phyloP scores from a whole-genome alignment of 2,797 vertebrate species.

The Danio choprae region DNA sequence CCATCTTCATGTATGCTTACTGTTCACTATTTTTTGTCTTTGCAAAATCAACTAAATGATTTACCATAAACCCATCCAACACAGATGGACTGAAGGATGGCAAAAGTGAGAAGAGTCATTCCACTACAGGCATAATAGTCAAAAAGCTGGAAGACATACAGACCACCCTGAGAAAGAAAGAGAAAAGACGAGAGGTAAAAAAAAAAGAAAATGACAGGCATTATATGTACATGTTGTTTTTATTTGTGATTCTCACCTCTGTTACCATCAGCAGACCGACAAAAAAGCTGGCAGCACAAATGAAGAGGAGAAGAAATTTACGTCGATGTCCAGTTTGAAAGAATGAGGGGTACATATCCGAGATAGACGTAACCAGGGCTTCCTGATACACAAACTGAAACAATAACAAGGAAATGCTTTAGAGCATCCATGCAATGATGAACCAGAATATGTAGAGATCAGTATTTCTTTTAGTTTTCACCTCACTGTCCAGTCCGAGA shows the following conservation, averaged over 20 bases:
- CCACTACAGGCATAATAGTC: slow-evolving; percentile 83
- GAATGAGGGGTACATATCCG: slow-evolving; percentile 88
- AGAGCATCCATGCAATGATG: background rate
- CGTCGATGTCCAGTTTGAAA: slow-evolving; percentile 82
- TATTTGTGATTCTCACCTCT: slow-evolving; percentile 79
- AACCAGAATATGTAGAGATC: background rate
- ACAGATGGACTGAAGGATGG: slow-evolving; percentile 76
- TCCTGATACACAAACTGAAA: slow-evolving; percentile 90
- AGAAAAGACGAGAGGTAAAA: background rate
- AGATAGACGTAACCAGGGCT: slow-evolving; percentile 89
- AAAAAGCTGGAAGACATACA: slow-evolving; percentile 82
- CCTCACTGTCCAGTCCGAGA: slow-evolving; percentile 94
- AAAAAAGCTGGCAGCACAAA: slow-evolving; percentile 83
- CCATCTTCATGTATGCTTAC: background rate
- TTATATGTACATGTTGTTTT: background rate
- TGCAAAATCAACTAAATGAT: background rate
- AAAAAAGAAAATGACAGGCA: background rate
- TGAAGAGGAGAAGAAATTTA: slow-evolving; percentile 87
- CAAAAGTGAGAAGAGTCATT: slow-evolving; percentile 78
- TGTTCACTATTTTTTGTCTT: background rate
- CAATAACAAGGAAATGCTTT: slow-evolving; percentile 21
- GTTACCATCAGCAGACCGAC: slow-evolving; percentile 90
- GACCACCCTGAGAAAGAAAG: slow-evolving; percentile 74
- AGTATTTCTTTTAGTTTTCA: slow-evolving; percentile 57
- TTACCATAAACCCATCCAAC: slow-evolving; percentile 83